Evolutionary conservation across 2,797 vertebrate species (phyloP).

Genomic region (Poecile montanus): DNA sequence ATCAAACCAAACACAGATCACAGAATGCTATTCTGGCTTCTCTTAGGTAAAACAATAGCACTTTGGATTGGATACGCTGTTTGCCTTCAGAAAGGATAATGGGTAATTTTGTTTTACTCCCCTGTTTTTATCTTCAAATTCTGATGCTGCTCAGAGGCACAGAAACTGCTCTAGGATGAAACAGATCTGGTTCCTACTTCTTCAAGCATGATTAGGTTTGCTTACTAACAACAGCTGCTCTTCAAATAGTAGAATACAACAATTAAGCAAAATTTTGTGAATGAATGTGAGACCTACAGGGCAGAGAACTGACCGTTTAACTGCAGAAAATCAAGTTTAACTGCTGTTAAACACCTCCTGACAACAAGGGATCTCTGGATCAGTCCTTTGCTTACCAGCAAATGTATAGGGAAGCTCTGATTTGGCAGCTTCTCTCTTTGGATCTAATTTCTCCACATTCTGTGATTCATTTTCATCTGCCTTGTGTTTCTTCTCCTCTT

Average conservation of each 20-base stretch:
- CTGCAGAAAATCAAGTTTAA: no score
- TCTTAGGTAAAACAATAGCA: not conserved
- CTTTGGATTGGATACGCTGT: not conserved
- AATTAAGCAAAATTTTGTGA: not conserved
- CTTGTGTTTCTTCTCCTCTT: not conserved
- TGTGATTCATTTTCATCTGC: not conserved
- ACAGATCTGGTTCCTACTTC: not conserved
- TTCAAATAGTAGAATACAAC: not conserved
- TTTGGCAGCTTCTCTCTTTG: constrained; percentile 72
- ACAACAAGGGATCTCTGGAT: not conserved
- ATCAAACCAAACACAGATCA: not conserved
- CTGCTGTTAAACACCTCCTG: not conserved
- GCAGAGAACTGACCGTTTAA: not conserved
- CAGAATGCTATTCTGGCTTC: not conserved
- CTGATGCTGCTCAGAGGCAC: not conserved
- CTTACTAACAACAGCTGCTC: not conserved
- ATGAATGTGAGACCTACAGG: not conserved
- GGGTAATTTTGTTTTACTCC: not conserved
- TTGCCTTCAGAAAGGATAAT: not conserved
- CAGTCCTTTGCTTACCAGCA: constrained; percentile 75
- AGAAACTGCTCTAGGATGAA: not conserved
- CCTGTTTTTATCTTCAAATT: not conserved
- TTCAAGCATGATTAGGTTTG: not conserved
- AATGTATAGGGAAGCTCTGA: constrained; percentile 92
- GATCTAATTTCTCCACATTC: constrained; percentile 63